phyloP scores from a whole-genome alignment of 2,888 invertebrate genomes.

The Ryuthela nishihirai region DNA sequence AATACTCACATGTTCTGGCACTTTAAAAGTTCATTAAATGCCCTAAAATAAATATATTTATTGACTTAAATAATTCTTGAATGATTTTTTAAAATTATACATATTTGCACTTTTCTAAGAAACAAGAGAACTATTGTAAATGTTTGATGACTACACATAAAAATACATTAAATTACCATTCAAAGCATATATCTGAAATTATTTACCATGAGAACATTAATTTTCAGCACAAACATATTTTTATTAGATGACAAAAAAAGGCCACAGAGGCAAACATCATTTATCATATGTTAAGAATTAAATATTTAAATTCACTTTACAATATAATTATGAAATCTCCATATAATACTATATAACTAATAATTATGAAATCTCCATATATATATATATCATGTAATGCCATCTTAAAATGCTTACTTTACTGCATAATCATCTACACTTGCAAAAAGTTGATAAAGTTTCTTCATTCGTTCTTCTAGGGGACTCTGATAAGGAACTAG shows the following conservation, averaged over 20 bases:
- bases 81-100: no score
- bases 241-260: neutral
- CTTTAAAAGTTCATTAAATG: slow-evolving; percentile 87
- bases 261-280: neutral
- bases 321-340: neutral
- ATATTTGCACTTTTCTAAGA: no score
- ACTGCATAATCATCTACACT: slow-evolving; percentile 93
- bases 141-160: no score
- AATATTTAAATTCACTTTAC: neutral
- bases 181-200: neutral
- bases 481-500: slow-evolving; percentile 88
- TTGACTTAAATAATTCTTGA: neutral
- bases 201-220: neutral
- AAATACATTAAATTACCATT: neutral
- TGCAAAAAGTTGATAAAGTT: slow-evolving; percentile 81
- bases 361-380: neutral
- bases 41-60: slow-evolving; percentile 49
- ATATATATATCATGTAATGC: neutral
- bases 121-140: no score
- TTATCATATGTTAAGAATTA: neutral
- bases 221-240: neutral
- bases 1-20: slow-evolving; percentile 42
- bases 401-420: slow-evolving; percentile 59
- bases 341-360: neutral
- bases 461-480: slow-evolving; percentile 85